Conservation (phyloP, 1,140 invertebrate species). For the Solenopsis invicta region DNA sequence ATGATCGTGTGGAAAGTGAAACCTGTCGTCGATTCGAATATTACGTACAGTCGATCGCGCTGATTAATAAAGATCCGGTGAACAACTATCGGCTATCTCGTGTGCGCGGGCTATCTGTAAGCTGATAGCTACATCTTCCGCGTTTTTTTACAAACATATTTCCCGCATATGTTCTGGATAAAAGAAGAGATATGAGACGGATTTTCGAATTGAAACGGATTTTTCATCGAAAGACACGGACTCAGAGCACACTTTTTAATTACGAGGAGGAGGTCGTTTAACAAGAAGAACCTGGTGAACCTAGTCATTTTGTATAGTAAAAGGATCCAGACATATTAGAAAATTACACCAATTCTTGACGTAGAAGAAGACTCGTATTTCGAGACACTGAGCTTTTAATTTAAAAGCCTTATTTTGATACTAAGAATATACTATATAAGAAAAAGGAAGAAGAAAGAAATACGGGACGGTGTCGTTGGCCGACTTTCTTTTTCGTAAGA, state of each 20-base stretch:
- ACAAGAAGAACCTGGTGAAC: not conserved
- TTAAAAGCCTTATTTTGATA: not conserved
- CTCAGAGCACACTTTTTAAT: not conserved
- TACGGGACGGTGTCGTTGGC: not conserved
- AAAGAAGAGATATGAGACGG: not conserved
- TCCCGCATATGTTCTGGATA: not conserved
- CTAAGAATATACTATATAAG: not conserved
- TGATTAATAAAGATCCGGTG: slow-evolving; percentile 18
- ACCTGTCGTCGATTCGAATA: not conserved
- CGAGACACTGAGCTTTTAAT: not conserved
- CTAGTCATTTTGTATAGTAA: not conserved
- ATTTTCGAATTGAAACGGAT: not conserved
- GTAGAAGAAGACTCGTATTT: not conserved
- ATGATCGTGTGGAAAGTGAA: not conserved
- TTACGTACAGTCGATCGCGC: not conserved
- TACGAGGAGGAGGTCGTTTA: not conserved
- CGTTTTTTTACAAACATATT: not conserved
- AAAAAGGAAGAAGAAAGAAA: not conserved
- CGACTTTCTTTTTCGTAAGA: not conserved
- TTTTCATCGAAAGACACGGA: not conserved
- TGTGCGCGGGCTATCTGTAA: too few relatives aligned
- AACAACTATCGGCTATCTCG: not conserved
- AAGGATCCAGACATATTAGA: not conserved
- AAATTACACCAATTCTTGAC: not conserved
- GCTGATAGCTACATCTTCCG: not conserved